Evolutionary conservation across 2,113 vertebrate species (phyloP), one percentile per base, ranked within the genome.

Genomic region (Oreochromis tanganicae): DNA sequence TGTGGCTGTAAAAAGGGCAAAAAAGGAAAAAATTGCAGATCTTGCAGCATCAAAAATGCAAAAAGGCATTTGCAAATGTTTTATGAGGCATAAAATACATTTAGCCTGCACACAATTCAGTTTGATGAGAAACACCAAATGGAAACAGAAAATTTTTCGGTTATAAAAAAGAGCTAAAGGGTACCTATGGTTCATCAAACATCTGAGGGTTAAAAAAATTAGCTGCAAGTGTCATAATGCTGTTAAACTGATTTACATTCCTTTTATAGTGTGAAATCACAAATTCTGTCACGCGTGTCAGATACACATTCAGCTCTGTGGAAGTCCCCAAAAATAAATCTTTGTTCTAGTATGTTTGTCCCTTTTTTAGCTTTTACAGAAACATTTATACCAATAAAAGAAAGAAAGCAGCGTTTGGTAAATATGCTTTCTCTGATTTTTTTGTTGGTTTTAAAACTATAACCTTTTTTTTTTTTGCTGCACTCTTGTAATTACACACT

Each of bases 401-500:
- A 19, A 36, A 68, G 29, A 17, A 4, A 41, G 56, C 78, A 54
- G 59, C 21, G 46, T 83, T 86, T 82, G 59, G 71, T 81, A 41
- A 80, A 88, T 81, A 75, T 9, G 34, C 7, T 27, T 52, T 29
- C 81, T 92, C 82, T 66, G 38, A 59, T 89, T 2, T 88, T 41
- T 68, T 24, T 24, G 6, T 32, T 48, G 10, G 48, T 88, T 89
- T 93, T 56, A 32, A 79, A 80, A 82, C 80, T 82, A 56, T 61
- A 24, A 68, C 48, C 56, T 9, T 63, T 59, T 86, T 13, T 13
- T 88, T 87, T 89, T 48, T 87, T 84, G 82, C 27, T 82, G 48
- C 83, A 57, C 10, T 21, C 71, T 68, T 78, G 84, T 92, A 93
- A 93, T 92, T 85, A 88, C 73, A 54, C 68, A 12, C 46, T 85